These are phyloP conservation scores for Aurelia aurita complex sp. Pacific DNA, from an alignment of 30 jellyfish, hydroid and myxozoan species.

Conservation along the genomic window DNA sequence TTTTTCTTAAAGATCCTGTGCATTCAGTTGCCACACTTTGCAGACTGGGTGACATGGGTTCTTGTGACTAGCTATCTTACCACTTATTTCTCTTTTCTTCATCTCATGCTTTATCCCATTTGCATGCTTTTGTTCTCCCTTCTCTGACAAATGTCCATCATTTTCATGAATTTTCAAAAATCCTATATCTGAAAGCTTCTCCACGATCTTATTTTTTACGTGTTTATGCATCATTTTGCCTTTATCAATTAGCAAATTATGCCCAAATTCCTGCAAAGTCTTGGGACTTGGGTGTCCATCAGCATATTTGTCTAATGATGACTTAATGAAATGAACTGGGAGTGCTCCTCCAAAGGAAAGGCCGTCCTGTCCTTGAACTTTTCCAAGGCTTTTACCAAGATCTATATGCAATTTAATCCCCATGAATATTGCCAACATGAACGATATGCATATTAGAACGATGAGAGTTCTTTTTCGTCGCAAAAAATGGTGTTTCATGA, in stretches of 20 bases:
- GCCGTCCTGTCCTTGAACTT: not conserved
- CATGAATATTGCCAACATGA: constrained; percentile 7
- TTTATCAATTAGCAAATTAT: not conserved
- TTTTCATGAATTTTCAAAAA: not conserved
- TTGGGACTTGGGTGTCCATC: not conserved
- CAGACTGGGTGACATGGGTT: too few relatives aligned
- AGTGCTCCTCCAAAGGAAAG: not conserved
- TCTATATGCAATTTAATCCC: constrained; percentile 14
- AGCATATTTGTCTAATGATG: not conserved
- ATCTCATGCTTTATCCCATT: not conserved
- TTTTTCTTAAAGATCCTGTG: too few relatives aligned
- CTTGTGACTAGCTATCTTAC: too few relatives aligned
- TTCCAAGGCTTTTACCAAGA: not conserved
- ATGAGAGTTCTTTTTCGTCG: constrained; percentile 7
- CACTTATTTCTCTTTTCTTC: too few relatives aligned
- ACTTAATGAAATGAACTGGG: not conserved
- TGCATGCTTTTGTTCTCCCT: not conserved
- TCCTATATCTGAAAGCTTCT: constrained; percentile 7
- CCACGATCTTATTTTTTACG: constrained; percentile 13
- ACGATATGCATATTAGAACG: constrained; percentile 25
- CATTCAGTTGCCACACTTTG: too few relatives aligned
- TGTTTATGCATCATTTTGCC: constrained; percentile 5
- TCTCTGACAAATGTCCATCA: not conserved
- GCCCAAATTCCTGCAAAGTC: not conserved
- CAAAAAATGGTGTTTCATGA: not conserved